Evolutionary conservation across 2,113 vertebrate genomes (phyloP).

Genomic region (Gobiocypris rarus): DNA sequence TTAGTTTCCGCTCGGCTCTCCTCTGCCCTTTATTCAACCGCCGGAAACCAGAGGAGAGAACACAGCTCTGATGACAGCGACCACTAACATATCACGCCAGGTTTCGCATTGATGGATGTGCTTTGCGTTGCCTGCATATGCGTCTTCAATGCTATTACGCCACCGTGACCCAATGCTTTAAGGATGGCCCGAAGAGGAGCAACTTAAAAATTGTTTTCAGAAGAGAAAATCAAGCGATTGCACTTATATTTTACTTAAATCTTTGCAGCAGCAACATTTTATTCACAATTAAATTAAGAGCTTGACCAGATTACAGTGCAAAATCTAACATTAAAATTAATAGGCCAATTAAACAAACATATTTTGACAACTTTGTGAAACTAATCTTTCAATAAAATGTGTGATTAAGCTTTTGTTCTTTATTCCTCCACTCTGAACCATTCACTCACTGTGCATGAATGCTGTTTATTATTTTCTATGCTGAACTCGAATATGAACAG

Average conservation of each 20-base stretch:
- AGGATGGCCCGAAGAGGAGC: not conserved
- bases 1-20: not conserved
- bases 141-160: not conserved
- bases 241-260: not conserved
- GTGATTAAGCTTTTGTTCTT: not conserved
- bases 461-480: no score
- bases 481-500: no score
- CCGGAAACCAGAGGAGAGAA: conserved; percentile 22
- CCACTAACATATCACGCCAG: not conserved
- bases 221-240: not conserved
- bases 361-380: no score
- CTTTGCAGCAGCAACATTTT: not conserved
- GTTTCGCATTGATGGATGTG: not conserved
- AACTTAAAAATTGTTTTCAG: not conserved
- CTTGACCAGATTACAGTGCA: no score
- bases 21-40: conserved; percentile 16
- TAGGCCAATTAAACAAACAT: no score
- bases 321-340: no score
- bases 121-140: not conserved
- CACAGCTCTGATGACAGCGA: conserved; percentile 50
- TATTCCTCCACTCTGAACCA: not conserved
- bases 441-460: not conserved
- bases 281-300: not conserved
- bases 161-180: not conserved
- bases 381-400: no score